phyloP scores from a whole-genome alignment of 2,113 vertebrate species.

The Atlantisia rogersi region DNA sequence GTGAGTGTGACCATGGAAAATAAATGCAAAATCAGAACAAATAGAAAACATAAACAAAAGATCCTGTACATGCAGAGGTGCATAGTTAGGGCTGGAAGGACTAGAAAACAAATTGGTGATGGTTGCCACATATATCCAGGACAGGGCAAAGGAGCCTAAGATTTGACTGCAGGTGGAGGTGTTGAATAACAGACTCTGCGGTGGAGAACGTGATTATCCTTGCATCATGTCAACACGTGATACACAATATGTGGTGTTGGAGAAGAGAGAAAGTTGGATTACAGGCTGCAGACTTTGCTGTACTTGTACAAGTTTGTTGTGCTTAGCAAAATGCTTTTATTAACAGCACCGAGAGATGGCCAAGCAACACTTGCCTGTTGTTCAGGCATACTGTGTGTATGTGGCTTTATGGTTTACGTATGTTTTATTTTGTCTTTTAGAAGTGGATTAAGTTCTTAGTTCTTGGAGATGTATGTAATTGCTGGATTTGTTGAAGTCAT shows the following conservation, averaged over 20 bases:
- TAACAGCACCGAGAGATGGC: neutral
- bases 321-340: conserved; percentile 17
- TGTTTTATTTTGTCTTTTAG: neutral
- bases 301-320: neutral
- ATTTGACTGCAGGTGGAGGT: neutral
- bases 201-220: neutral
- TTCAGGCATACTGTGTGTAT: neutral
- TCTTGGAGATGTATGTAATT: neutral
- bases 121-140: neutral
- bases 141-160: neutral
- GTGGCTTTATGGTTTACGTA: neutral
- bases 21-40: neutral
- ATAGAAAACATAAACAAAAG: neutral
- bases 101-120: neutral
- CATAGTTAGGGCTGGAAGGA: neutral
- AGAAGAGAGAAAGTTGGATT: neutral
- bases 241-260: neutral
- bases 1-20: neutral
- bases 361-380: neutral
- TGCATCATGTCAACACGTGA: neutral
- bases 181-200: neutral
- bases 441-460: neutral
- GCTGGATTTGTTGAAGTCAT: neutral
- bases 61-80: accelerated
- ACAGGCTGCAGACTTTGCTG: conserved; percentile 31